These are phyloP conservation scores for Danio aesculapii DNA, from an alignment of 2,797 vertebrate genomes.

Conservation along the genomic window DNA sequence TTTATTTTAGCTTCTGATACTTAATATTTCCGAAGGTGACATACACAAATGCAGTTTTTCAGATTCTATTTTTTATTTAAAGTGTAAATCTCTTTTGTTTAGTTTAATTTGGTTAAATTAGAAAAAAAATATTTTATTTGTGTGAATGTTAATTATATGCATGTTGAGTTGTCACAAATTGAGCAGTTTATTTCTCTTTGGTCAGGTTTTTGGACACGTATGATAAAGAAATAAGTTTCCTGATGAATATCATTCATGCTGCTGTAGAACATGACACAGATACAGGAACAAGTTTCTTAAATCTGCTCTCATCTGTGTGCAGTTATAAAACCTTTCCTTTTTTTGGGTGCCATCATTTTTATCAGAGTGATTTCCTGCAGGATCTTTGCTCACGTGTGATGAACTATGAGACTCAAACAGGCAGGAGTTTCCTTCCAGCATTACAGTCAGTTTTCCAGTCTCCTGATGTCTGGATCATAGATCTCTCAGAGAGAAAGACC, in stretches of 20 bases:
- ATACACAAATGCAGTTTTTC: no score
- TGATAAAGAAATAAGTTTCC: background rate
- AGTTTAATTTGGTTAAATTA: no score
- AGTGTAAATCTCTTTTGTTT: no score
- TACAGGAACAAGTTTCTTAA: conserved; percentile 33
- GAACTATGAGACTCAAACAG: conserved; percentile 33
- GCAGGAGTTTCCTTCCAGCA: conserved; percentile 35
- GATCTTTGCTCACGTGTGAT: conserved; percentile 36
- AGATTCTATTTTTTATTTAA: no score
- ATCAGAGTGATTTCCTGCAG: conserved; percentile 26
- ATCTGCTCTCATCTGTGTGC: conserved; percentile 37
- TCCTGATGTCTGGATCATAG: conserved; percentile 40
- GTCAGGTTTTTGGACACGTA: fast-evolving
- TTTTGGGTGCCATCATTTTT: fast-evolving
- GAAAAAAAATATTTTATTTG: no score
- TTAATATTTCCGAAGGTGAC: no score
- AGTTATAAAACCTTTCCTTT: conserved; percentile 40
- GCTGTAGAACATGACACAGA: conserved; percentile 18
- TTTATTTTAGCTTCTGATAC: no score
- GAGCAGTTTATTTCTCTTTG: background rate
- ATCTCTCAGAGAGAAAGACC: conserved; percentile 46
- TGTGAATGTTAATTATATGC: no score
- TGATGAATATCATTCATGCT: conserved; percentile 35
- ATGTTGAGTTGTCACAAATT: no score
- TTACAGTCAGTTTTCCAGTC: conserved; percentile 26